Percentiles rank a stretch among this genome's conserved stretches.
Conservation (phyloP, 2,797 vertebrate genomes). For the Philypnodon macrostomus region DNA sequence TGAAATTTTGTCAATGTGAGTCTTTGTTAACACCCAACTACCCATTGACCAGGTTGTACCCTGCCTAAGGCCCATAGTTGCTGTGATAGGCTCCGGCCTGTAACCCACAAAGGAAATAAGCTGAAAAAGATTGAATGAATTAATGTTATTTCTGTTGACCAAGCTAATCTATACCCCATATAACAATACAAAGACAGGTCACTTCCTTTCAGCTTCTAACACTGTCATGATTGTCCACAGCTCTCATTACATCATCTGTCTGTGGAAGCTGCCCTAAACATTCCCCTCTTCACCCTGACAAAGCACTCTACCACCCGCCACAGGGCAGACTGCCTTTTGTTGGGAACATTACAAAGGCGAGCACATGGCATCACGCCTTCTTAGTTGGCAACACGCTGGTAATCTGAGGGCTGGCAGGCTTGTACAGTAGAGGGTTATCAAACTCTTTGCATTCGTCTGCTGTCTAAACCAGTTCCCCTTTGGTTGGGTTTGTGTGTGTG, state of each 20-base stretch:
- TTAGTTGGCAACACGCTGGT: background rate
- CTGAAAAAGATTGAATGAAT: no score
- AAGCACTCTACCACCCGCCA: slow-evolving; percentile 6
- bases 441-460: slow-evolving; percentile 33
- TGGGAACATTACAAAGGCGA: slow-evolving; percentile 23
- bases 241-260: slow-evolving; percentile 50
- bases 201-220: slow-evolving; percentile 14
- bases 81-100: no score
- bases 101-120: no score
- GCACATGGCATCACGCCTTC: slow-evolving; percentile 14
- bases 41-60: no score
- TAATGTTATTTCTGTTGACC: no score
- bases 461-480: slow-evolving; percentile 50
- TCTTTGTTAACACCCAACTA: no score
- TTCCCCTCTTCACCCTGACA: slow-evolving; percentile 20
- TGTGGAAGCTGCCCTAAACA: slow-evolving; percentile 20
- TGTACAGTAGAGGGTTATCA: slow-evolving; percentile 32
- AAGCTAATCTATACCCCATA: no score
- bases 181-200: no score
- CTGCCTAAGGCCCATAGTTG: no score
- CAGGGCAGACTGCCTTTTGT: slow-evolving; percentile 14
- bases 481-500: slow-evolving; percentile 17
- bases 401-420: slow-evolving; percentile 32
- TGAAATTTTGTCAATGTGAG: no score
- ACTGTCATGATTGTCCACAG: slow-evolving; percentile 29